Evolutionary conservation across 1,140 invertebrate species (phyloP), one percentile per base, ranked within the genome.

Genomic region (Pogonomyrmex californicus): DNA sequence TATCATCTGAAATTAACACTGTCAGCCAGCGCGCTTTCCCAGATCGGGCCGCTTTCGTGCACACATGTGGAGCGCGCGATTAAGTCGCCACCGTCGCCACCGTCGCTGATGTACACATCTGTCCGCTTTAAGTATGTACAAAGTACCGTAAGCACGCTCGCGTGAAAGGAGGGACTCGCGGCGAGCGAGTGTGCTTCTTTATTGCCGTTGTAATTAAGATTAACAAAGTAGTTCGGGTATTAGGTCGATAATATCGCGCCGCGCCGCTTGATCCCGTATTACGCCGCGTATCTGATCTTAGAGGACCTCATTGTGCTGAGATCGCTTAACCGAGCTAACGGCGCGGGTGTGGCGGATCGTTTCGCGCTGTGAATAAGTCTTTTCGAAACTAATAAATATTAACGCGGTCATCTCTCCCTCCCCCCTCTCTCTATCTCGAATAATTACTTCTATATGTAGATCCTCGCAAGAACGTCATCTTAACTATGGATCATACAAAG

Each of bases 1-100:
- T 91, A 91, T 91, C 90, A 91, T 91, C 91, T 90, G 88, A 91
- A 91, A 91, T 91, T 91, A 91, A 91, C 90, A 91, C 90, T 91
- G 90, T 91, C 91, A 90, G 88, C 88, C 81, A 85, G 23, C 23
- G 23, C 86, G 88, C 90, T 91, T 91, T 91, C 88, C 77, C 62
- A 76, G 85, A 91, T 91, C 87, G 86, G 63, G 47, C 63, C 33
- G 79, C 88, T 91, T 90, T 90, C 87, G 66, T 87, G 90, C 88
- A 81, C 71, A 76, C 66, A 78, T 63, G 60, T 51, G 62, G 49
- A 41, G 33, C 87, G 23, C 85, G 79, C 88, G 89, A 91, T 91
- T 91, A 91, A 91, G 90, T 91, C 91, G 88, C 91, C 75, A 73
- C 49, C 58, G 90, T 91, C 91, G 88, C 91, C 75, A 73, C 49